A percentile compares a stretch with the other conserved stretches of the same genome.
Evolutionary conservation across 2,113 vertebrate genomes (phyloP).

Genomic region (Tetrax tetrax): DNA sequence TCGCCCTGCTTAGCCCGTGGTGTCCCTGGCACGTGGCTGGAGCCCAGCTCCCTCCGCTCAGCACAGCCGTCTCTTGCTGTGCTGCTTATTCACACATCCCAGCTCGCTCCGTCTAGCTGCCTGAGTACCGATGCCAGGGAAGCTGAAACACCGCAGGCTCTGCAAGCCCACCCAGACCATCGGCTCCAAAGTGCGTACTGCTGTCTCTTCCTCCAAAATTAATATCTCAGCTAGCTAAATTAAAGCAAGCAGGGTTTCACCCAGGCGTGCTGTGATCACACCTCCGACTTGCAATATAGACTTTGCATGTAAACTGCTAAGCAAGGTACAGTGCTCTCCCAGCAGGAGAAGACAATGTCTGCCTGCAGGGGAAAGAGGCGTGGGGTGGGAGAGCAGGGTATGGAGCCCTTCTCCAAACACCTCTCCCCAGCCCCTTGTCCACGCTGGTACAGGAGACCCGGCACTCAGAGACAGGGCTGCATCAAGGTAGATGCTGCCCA

Average conservation of each 20-base stretch:
- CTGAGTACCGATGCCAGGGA: slow-evolving; percentile 23
- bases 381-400: neutral
- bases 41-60: neutral
- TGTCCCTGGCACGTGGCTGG: neutral
- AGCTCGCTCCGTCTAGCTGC: slow-evolving; percentile 38
- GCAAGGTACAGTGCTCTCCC: slow-evolving; percentile 54
- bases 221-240: slow-evolving; percentile 69
- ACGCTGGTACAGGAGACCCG: fast-evolving
- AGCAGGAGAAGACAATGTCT: slow-evolving; percentile 57
- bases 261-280: slow-evolving; percentile 65
- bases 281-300: slow-evolving; percentile 62
- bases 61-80: neutral
- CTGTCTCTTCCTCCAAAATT: slow-evolving; percentile 54
- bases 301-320: slow-evolving; percentile 65
- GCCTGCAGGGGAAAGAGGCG: neutral
- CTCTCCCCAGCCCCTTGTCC: neutral
- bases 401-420: neutral
- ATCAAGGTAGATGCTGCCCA: neutral
- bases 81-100: slow-evolving; percentile 52
- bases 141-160: slow-evolving; percentile 34
- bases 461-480: fast-evolving
- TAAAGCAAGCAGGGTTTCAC: slow-evolving; percentile 62
- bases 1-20: neutral
- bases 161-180: slow-evolving; percentile 51
- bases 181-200: slow-evolving; percentile 39